Percentiles rank a stretch among this genome's conserved stretches.
Evolutionary conservation across 1,140 invertebrate species (phyloP).

Genomic region (Bombyx mandarina): DNA sequence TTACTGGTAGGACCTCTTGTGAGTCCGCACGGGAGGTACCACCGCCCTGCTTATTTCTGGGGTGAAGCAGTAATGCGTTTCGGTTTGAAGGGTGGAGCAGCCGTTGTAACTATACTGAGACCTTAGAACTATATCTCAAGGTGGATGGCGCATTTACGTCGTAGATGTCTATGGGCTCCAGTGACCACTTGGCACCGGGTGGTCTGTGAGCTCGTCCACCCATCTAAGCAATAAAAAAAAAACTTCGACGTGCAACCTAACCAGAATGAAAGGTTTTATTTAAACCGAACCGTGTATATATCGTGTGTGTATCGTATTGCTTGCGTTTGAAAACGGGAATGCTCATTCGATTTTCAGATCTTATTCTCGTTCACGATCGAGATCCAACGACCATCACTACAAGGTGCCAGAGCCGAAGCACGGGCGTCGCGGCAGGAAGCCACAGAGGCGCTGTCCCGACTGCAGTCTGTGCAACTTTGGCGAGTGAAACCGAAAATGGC

Average conservation of each 20-base stretch:
- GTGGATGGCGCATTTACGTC: too few species aligned
- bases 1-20: too few species aligned
- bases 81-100: too few species aligned
- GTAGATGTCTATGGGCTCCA: too few species aligned
- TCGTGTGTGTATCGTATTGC: not conserved
- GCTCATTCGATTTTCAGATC: constrained; percentile 16
- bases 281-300: not conserved
- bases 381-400: constrained; percentile 15
- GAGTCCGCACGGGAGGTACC: too few species aligned
- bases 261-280: not conserved
- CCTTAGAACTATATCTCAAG: too few species aligned
- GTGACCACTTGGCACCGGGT: too few species aligned
- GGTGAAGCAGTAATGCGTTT: too few species aligned
- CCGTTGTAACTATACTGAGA: too few species aligned
- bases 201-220: too few species aligned
- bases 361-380: constrained; percentile 22
- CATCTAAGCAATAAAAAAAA: not conserved
- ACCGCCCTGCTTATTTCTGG: too few species aligned
- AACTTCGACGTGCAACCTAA: not conserved
- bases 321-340: too few species aligned
- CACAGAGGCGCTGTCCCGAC: constrained; percentile 23
- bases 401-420: constrained; percentile 18
- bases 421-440: constrained; percentile 17
- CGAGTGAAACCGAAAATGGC: not conserved
- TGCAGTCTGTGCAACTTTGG: constrained; percentile 22